Evolutionary conservation across 2,888 invertebrate species (phyloP).

Genomic region (Oscheius sp.): DNA sequence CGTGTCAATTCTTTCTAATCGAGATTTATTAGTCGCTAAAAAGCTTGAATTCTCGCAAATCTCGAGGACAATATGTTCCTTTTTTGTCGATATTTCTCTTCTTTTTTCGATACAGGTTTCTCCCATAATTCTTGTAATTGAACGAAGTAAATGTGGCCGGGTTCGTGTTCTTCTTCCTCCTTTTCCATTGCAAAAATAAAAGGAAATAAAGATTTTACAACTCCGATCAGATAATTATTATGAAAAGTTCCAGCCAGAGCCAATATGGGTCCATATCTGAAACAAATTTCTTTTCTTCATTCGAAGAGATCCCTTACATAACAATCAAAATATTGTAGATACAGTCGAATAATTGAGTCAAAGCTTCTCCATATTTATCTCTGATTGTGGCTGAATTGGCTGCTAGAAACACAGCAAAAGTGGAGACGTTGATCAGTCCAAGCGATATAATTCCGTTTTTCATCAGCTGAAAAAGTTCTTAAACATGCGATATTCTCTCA

Average conservation of each 20-base stretch:
- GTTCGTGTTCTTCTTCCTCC: no score
- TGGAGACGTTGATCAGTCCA: not conserved
- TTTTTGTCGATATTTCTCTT: no score
- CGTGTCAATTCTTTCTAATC: no score
- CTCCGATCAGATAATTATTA: not conserved
- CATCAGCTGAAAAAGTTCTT: conserved; percentile 17
- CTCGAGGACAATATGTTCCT: no score
- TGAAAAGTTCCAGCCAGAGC: conserved; percentile 2
- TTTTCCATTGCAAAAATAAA: no score
- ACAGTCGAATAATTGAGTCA: not conserved
- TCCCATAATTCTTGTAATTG: no score
- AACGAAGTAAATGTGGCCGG: no score
- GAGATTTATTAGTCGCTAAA: no score
- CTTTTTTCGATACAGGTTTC: no score
- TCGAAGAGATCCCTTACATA: not conserved
- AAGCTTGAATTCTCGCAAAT: no score
- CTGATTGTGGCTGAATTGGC: not conserved
- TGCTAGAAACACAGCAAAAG: not conserved
- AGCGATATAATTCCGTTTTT: not conserved
- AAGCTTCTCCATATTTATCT: not conserved
- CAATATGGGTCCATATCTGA: conserved; percentile 12
- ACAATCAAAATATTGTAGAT: conserved; percentile 1
- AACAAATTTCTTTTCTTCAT: no score
- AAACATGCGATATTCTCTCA: no score
- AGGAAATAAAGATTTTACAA: not conserved